Evolutionary conservation across 1,140 invertebrate species (phyloP).

Genomic region (Bactericera cockerelli): DNA sequence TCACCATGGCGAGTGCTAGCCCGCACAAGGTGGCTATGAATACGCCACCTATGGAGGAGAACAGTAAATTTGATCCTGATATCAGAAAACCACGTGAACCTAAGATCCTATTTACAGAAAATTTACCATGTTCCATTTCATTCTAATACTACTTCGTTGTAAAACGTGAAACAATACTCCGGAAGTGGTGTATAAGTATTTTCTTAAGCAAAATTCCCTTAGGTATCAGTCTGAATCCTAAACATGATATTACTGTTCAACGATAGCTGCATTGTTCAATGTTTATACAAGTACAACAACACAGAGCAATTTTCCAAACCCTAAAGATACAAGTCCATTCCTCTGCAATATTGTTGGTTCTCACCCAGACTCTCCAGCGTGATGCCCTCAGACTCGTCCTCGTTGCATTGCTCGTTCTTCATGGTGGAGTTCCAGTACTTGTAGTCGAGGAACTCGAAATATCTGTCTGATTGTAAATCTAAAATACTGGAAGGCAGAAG

Average conservation of each 20-base stretch:
- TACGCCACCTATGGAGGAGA: slow-evolving; percentile 50
- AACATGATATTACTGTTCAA: too few species aligned
- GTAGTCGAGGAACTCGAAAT: slow-evolving; percentile 54
- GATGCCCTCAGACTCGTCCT: slow-evolving; percentile 72
- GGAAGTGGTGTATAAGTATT: too few species aligned
- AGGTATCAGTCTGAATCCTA: too few species aligned
- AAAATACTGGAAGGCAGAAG: slow-evolving; percentile 40
- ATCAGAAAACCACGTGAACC: not conserved
- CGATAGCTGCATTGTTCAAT: too few species aligned
- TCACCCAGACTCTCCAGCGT: slow-evolving; percentile 69
- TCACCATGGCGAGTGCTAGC: slow-evolving; percentile 62
- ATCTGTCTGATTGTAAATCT: slow-evolving; percentile 68
- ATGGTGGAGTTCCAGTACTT: slow-evolving; percentile 68
- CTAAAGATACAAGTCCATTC: too few species aligned
- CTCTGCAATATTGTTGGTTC: too few species aligned
- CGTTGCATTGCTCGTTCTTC: slow-evolving; percentile 41
- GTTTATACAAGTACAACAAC: too few species aligned
- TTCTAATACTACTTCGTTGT: too few species aligned
- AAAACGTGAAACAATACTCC: too few species aligned
- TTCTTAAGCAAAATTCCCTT: too few species aligned
- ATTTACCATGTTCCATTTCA: too few species aligned
- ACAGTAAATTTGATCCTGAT: not conserved
- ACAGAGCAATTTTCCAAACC: too few species aligned
- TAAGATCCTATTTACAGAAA: not conserved
- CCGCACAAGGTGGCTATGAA: slow-evolving; percentile 78